Percentiles rank a stretch among this genome's conserved stretches.
Evolutionary conservation across 2,888 invertebrate genomes (phyloP).

Genomic region (Polydrusus tereticollis): DNA sequence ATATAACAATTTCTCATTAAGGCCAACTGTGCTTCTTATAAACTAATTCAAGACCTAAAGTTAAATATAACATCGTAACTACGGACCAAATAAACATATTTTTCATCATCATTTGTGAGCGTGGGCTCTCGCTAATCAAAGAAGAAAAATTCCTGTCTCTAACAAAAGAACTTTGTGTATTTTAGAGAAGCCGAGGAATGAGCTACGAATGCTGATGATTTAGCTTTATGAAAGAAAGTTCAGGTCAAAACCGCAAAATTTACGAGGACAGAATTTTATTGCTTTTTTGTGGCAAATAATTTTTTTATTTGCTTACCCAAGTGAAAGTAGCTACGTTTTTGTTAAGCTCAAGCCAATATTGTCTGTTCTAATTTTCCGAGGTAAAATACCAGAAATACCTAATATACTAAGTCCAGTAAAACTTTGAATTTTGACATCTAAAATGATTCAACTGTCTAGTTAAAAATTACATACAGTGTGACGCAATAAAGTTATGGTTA

Average conservation of each 20-base stretch:
- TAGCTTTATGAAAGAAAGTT: not conserved
- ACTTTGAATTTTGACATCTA: too few species aligned
- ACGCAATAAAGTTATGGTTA: too few species aligned
- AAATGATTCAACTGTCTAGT: too few species aligned
- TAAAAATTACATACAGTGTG: too few species aligned
- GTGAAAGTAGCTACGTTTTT: not conserved
- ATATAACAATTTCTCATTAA: not conserved
- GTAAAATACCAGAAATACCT: too few species aligned
- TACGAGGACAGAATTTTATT: slow-evolving; percentile 2
- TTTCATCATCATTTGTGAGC: slow-evolving; percentile 5
- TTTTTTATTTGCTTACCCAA: not conserved
- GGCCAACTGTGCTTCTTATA: not conserved
- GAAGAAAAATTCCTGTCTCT: not conserved
- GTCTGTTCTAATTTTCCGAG: too few species aligned
- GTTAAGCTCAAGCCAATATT: not conserved
- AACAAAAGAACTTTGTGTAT: not conserved
- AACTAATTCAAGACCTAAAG: not conserved
- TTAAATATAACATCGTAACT: not conserved
- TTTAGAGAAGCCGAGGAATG: not conserved
- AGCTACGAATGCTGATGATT: slow-evolving; percentile 1
- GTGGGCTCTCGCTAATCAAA: slow-evolving; percentile 5
- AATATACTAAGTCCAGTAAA: too few species aligned
- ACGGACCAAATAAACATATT: not conserved
- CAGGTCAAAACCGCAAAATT: not conserved
- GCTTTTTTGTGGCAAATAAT: not conserved